Base-by-base conservation (phyloP, 2,888 invertebrate species). In the Aphodius granarius region DNA sequence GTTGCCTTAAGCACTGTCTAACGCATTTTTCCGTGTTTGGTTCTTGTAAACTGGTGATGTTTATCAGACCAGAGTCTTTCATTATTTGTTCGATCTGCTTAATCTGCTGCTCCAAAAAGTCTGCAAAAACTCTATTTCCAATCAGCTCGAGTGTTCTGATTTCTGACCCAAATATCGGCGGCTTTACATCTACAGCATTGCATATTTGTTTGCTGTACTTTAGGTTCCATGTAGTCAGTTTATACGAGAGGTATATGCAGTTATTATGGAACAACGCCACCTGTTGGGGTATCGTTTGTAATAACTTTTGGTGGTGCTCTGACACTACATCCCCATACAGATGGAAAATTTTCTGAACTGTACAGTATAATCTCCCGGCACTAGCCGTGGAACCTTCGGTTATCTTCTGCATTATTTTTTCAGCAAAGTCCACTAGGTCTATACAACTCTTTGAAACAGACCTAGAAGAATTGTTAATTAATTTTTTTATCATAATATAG, bases 231-330 rank as follows among this genome's bases (percentile, higher is more conserved):
- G 91, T 91, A 74, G 91, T 89, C 74, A 94, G 87, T 81, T 92
- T 90, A 87, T 96, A 94, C 0, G 94, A 92, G 13, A 98, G 88
- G 84, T 93, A 97, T 92, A 95, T 92, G 85, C 97, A 97, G 86
- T 98, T 97, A 88, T 98, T 98, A 88, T 97, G 93, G 84, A 95
- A 95, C 21, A 97, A 85, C 5, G 95, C 96, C 80, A 94, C 92
- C 88, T 96, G 95, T 83, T 97, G 96, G 2, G 97, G 97, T 83
- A 97, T 94, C 0, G 92, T 94, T 83, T 94, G 91, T 75, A 97
- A 88, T 80, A 93, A 91, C 82, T 93, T 92, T 83, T 92, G 92
- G 87, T 97, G 97, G 83, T 94, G 91, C 79, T 92, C 92, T 0
- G 95, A 94, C 20, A 96, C 93, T 72, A 95, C 91, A 66, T 91